These are phyloP conservation scores for Holotrichia oblita DNA, from an alignment of 1,140 invertebrate species.

Conservation along the genomic window DNA sequence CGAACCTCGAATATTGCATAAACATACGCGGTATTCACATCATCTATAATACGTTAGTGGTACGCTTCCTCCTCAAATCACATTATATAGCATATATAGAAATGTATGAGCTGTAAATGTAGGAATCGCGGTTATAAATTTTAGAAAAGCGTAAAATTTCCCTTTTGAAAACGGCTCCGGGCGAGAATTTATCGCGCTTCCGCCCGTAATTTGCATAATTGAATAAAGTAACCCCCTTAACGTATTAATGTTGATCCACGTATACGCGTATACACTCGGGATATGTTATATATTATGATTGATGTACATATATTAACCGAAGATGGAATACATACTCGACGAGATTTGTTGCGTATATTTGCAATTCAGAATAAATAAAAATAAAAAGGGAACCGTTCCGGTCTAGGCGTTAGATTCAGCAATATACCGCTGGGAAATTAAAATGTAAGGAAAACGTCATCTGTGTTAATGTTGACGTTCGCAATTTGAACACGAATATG, in stretches of 20 bases:
- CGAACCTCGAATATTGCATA: neutral
- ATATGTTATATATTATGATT: neutral
- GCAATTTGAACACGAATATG: too few species aligned
- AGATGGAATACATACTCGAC: neutral
- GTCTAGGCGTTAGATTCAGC: too few species aligned
- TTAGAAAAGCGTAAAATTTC: neutral
- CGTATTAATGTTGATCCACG: neutral
- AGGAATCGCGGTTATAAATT: neutral
- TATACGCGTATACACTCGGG: neutral
- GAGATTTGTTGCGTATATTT: neutral
- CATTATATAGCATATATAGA: neutral
- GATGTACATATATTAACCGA: constrained; percentile 14
- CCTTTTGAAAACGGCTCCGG: neutral
- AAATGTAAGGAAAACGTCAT: too few species aligned
- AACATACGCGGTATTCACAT: neutral
- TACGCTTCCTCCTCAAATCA: neutral
- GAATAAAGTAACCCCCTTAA: neutral
- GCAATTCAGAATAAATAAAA: neutral
- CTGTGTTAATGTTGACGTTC: too few species aligned
- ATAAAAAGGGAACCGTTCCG: neutral
- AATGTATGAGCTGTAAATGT: constrained; percentile 20
- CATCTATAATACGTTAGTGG: neutral
- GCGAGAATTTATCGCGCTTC: neutral
- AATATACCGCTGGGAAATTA: too few species aligned
- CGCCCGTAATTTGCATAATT: constrained; percentile 16